These are phyloP conservation scores for Hydropotes inermis DNA, from an alignment of 2,113 vertebrate genomes.

Conservation along the genomic window DNA sequence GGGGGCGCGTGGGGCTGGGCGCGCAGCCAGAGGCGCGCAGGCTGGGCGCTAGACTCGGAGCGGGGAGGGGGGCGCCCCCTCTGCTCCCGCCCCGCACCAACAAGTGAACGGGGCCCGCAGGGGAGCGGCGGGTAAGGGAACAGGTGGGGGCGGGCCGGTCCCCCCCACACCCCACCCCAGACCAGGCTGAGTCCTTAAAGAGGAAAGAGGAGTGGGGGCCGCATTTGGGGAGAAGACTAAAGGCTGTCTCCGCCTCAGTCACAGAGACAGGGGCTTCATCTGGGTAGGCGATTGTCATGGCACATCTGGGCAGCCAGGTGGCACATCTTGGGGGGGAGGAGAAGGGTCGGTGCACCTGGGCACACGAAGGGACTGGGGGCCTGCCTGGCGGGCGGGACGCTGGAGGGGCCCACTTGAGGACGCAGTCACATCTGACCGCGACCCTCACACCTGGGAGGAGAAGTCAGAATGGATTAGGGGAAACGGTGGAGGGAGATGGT, in stretches of 20 bases:
- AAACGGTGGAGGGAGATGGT: neutral
- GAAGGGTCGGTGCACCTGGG: neutral
- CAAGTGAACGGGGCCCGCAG: constrained; percentile 61
- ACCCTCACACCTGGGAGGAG: constrained; percentile 49
- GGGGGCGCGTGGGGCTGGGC: constrained; percentile 77
- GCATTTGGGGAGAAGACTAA: neutral
- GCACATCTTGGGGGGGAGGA: neutral
- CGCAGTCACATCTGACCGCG: neutral
- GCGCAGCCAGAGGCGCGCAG: constrained; percentile 68
- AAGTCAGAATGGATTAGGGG: neutral
- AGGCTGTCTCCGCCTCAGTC: neutral
- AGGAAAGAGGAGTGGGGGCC: constrained; percentile 25
- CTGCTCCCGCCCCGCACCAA: constrained; percentile 32
- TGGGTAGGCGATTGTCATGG: neutral
- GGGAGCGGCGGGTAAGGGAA: constrained; percentile 40
- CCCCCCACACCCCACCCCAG: neutral
- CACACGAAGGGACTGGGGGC: neutral
- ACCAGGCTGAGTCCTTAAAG: neutral
- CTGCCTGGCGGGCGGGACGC: neutral
- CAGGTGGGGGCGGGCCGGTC: constrained; percentile 66
- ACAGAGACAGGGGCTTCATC: neutral
- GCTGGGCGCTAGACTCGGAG: constrained; percentile 63
- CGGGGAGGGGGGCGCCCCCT: constrained; percentile 42
- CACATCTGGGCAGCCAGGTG: constrained; percentile 16
- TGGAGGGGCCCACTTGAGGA: neutral